Evolutionary conservation across 2,888 invertebrate genomes (phyloP).

Genomic region (Cactoblastis cactorum): DNA sequence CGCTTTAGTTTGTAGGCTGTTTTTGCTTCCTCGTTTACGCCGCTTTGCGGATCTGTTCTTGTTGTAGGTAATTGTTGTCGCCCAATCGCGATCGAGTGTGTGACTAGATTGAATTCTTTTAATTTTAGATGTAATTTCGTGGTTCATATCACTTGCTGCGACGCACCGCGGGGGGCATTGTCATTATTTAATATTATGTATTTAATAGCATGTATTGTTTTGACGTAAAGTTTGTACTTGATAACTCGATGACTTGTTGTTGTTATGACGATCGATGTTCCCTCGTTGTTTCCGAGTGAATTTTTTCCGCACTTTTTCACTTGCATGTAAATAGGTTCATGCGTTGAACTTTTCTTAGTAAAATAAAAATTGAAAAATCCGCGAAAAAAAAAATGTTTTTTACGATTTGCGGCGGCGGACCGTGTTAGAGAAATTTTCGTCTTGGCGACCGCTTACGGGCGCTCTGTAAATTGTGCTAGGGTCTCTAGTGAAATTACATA

Average conservation of each 20-base stretch:
- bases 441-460: constrained; percentile 38
- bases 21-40: constrained; percentile 53
- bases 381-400: constrained; percentile 63
- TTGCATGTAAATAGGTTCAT: constrained; percentile 64
- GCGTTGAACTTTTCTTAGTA: constrained; percentile 45
- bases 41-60: constrained; percentile 29
- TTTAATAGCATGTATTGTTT: constrained; percentile 40
- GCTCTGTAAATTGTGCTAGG: constrained; percentile 58
- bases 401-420: constrained; percentile 56
- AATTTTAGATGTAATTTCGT: constrained; percentile 62
- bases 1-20: constrained; percentile 61
- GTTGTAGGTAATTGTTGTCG: constrained; percentile 47
- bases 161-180: constrained; percentile 54
- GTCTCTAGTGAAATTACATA: constrained; percentile 60
- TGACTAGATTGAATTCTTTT: constrained; percentile 22
- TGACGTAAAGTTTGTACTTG: constrained; percentile 59
- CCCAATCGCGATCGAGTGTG: constrained; percentile 7
- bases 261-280: constrained; percentile 48
- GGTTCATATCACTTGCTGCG: constrained; percentile 64
- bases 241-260: constrained; percentile 48
- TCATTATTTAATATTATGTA: constrained; percentile 23
- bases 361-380: constrained; percentile 50
- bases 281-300: constrained; percentile 59
- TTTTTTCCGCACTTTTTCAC: constrained; percentile 59
- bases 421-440: constrained; percentile 51